Percentiles rank a stretch among this genome's conserved stretches.
These are phyloP conservation scores for Campoplex nolae DNA, from an alignment of 2,888 invertebrate species.

Conservation along the genomic window DNA sequence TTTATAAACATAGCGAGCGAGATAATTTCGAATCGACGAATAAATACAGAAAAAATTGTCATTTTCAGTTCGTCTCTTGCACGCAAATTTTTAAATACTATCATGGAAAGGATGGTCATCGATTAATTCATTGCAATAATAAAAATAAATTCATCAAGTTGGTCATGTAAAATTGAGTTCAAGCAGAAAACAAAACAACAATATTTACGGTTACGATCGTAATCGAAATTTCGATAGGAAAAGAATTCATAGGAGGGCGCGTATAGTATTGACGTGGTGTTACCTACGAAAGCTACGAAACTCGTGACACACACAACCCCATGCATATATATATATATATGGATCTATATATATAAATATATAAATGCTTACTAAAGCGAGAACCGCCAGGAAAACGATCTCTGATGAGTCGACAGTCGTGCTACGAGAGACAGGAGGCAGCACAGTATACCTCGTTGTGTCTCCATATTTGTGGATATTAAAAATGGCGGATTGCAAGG, in stretches of 20 bases:
- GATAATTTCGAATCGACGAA: not conserved
- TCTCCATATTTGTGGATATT: conserved; percentile 66
- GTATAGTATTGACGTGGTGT: conserved; percentile 27
- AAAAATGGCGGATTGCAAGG: conserved; percentile 82
- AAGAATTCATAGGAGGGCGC: conserved; percentile 2
- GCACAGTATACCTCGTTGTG: conserved; percentile 50
- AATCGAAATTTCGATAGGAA: conserved; percentile 11
- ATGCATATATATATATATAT: not conserved
- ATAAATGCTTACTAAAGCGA: not conserved
- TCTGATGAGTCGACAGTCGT: conserved; percentile 23
- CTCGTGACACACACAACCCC: not conserved
- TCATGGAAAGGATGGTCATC: not conserved
- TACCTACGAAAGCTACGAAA: conserved; percentile 1
- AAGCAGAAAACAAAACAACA: not conserved
- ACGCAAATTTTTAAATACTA: not conserved
- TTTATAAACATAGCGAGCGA: too few relatives aligned
- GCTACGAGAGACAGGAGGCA: conserved; percentile 66
- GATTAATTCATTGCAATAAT: not conserved
- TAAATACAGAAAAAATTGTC: not conserved
- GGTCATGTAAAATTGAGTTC: not conserved
- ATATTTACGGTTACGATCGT: not conserved
- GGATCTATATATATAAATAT: too few relatives aligned
- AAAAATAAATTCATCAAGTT: not conserved
- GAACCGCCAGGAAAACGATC: conserved; percentile 16
- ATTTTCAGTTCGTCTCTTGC: not conserved